Evolutionary conservation across 2,113 vertebrate species (phyloP), one percentile per base, ranked within the genome.

Genomic region (Alethe castanea): DNA sequence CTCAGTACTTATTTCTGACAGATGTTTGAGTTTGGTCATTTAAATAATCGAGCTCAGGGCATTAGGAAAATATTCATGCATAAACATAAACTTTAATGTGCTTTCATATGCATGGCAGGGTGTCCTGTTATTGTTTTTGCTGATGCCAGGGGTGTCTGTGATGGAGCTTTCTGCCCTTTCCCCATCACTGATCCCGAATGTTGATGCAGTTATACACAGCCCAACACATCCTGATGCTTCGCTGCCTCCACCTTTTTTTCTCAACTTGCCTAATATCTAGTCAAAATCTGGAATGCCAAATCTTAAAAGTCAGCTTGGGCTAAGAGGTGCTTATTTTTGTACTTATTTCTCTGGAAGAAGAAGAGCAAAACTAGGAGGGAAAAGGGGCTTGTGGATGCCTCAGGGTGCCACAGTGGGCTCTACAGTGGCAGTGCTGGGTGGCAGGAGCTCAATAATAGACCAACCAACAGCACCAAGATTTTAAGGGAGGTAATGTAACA

Each of bases 391-490:
- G 7, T 77, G 50, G 16, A 22, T 61, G 19, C 3, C 25, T n/a
- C 0, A 0, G 10, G 13, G 12, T 47, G 25, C 25, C 1, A 1
- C 18, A 29, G 11, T 0, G 3, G 8, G 15, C 3, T 70, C 23
- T 26, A 8, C 14, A 17, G 42, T 4, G 17, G 31, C 13, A 4
- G 14, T 29, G 12, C 19, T 86, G 0, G 35, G 35, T 36, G 29
- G 42, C 4, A 13, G 65, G 29, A 77, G 6, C 19, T 38, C 26
- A 26, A 38, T 50, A 52, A 36, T 0, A 52, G 48, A 56, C 14
- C 0, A 2, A 9, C 31, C 0, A 2, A 29, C 3, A 19, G 16
- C 15, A 53, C 17, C 19, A 24, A 20, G 38, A 19, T 26, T 67
- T 80, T 72, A 67, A 70, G 4, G 25, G 23, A n/a, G 25, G 19